Percentiles rank a stretch among this genome's conserved stretches.
Evolutionary conservation across 92 coral and sea anemone genomes (phyloP).

Genomic region (Metridium senile): DNA sequence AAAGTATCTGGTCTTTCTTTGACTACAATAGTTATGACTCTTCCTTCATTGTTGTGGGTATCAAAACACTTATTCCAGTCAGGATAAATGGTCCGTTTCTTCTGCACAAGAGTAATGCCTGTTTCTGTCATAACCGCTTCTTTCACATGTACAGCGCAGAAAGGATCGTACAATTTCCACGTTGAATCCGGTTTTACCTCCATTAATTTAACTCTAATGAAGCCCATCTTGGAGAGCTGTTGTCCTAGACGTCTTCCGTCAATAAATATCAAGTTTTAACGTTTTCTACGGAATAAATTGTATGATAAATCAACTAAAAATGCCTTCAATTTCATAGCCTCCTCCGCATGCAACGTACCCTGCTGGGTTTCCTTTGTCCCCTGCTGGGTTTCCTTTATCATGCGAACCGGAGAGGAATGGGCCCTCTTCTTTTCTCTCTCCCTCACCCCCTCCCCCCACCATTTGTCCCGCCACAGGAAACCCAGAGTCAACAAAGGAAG

Average conservation of each 20-base stretch:
- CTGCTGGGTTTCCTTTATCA: too few relatives aligned
- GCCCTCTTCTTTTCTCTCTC: too few relatives aligned
- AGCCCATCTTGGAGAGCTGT: constrained; percentile 69
- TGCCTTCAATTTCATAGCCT: constrained; percentile 28
- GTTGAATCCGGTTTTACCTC: constrained; percentile 86
- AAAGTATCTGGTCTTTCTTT: constrained; percentile 79
- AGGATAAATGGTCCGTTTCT: constrained; percentile 93
- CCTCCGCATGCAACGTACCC: too few relatives aligned
- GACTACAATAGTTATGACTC: constrained; percentile 87
- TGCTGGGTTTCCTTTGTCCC: too few relatives aligned
- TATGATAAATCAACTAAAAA: neutral
- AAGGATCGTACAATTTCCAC: constrained; percentile 85
- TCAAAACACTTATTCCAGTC: constrained; percentile 99
- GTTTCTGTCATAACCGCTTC: constrained; percentile 91
- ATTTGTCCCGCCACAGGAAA: too few relatives aligned
- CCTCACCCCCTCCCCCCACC: too few relatives aligned
- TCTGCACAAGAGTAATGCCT: constrained; percentile 94
- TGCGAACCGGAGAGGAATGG: too few relatives aligned
- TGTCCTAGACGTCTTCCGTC: neutral
- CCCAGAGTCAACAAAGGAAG: too few relatives aligned
- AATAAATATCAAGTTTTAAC: neutral
- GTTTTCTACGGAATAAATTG: neutral
- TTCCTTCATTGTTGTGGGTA: constrained; percentile 92
- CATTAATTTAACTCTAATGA: constrained; percentile 90
- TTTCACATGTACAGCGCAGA: constrained; percentile 95